Percentiles rank a stretch among this genome's conserved stretches.
phyloP scores from a whole-genome alignment of 2,888 invertebrate genomes.

The Enchytraeus crypticus region DNA sequence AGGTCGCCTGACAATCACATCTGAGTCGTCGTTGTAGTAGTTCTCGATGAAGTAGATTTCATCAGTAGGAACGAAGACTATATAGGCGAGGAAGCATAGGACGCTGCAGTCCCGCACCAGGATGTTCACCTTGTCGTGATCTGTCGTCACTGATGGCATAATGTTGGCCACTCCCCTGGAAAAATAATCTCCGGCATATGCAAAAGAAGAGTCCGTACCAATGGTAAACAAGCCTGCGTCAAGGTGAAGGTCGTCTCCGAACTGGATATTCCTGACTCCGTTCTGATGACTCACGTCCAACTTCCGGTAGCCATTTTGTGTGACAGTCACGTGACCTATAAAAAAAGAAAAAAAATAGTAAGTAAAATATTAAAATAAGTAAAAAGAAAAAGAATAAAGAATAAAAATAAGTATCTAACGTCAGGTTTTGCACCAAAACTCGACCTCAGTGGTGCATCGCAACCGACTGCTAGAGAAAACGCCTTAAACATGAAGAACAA shows the following conservation, averaged over 20 bases:
- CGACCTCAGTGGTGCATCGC: too few species aligned
- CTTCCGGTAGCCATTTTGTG: constrained; percentile 14
- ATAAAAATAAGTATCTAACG: too few species aligned
- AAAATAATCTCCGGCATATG: constrained; percentile 16
- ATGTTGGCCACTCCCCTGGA: constrained; percentile 5
- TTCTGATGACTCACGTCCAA: constrained; percentile 12
- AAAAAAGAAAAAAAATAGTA: neutral
- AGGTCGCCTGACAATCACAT: neutral
- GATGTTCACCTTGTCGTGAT: constrained; percentile 14
- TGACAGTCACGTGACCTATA: constrained; percentile 11
- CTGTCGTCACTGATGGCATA: constrained; percentile 1
- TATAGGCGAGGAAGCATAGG: constrained; percentile 11
- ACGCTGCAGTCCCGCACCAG: constrained; percentile 10
- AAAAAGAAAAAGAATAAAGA: too few species aligned
- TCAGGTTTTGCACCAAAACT: too few species aligned
- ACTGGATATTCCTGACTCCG: constrained; percentile 1
- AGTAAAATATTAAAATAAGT: too few species aligned
- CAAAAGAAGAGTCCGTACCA: constrained; percentile 10
- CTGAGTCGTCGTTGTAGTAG: constrained; percentile 12
- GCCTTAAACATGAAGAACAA: too few species aligned
- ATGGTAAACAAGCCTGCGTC: constrained; percentile 17
- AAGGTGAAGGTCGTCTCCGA: constrained; percentile 15
- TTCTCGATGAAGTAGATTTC: constrained; percentile 18
- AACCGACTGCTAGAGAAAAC: too few species aligned
- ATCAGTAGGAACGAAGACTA: constrained; percentile 12